Evolutionary conservation across 1,140 invertebrate species (phyloP).

Genomic region (Drosophila rufa): DNA sequence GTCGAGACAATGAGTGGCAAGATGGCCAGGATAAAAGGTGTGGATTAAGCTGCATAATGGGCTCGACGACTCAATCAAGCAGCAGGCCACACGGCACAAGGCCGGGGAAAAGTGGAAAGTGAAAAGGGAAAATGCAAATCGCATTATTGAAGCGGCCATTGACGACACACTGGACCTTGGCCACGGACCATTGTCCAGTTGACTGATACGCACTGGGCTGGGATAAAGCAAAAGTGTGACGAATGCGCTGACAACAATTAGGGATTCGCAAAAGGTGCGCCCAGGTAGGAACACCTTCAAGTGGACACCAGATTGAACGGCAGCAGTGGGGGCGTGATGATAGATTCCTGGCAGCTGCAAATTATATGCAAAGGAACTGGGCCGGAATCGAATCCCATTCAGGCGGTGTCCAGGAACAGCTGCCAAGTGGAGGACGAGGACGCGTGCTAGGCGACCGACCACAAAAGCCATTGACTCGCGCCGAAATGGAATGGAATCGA

Average conservation of each 20-base stretch:
- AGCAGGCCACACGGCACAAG: slow-evolving; percentile 69
- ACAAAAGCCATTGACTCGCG: slow-evolving; percentile 79
- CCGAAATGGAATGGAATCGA: slow-evolving; percentile 39
- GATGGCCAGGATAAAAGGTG: slow-evolving; percentile 67
- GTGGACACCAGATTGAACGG: slow-evolving; percentile 72
- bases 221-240: slow-evolving; percentile 73
- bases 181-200: slow-evolving; percentile 50
- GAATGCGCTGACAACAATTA: slow-evolving; percentile 81
- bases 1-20: slow-evolving; percentile 8
- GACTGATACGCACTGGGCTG: slow-evolving; percentile 38
- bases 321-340: slow-evolving; percentile 22
- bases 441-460: slow-evolving; percentile 74
- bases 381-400: slow-evolving; percentile 31
- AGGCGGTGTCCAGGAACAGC: slow-evolving; percentile 64
- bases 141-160: slow-evolving; percentile 74
- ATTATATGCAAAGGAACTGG: slow-evolving; percentile 65
- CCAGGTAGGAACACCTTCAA: slow-evolving; percentile 65
- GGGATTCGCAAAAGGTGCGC: slow-evolving; percentile 43
- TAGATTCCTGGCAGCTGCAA: slow-evolving; percentile 66
- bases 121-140: slow-evolving; percentile 76
- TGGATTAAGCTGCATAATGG: slow-evolving; percentile 64
- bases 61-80: slow-evolving; percentile 73
- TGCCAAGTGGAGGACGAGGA: slow-evolving; percentile 32
- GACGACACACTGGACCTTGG: slow-evolving; percentile 43
- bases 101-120: slow-evolving; percentile 21